Evolutionary conservation across 2,113 vertebrate species (phyloP).

Genomic region (Ochotona curzoniae): DNA sequence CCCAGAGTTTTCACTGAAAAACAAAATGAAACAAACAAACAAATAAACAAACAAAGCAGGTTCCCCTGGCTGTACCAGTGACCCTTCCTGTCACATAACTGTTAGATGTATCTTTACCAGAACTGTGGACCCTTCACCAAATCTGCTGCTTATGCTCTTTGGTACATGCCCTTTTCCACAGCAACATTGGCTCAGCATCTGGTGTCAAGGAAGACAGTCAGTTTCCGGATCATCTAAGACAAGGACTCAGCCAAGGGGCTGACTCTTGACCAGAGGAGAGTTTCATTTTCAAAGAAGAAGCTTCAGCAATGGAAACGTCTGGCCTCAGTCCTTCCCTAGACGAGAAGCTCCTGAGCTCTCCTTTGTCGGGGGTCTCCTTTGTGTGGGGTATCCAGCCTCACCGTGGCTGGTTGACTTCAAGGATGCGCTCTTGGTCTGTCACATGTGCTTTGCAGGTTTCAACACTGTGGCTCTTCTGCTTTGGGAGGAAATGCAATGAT

Average conservation of each 20-base stretch:
- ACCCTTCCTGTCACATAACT: no score
- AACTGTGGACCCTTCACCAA: background rate
- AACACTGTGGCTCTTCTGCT: background rate
- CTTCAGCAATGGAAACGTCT: background rate
- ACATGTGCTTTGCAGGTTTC: background rate
- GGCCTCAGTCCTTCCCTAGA: background rate
- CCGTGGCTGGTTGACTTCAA: background rate
- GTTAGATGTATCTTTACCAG: background rate
- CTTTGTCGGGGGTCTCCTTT: background rate
- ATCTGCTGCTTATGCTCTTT: background rate
- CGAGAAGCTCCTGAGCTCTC: background rate
- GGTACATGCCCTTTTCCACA: conserved; percentile 3
- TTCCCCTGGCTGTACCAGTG: background rate
- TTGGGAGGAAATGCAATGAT: background rate
- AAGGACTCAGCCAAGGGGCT: background rate
- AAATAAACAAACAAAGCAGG: no score
- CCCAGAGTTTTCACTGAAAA: background rate
- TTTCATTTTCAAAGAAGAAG: background rate
- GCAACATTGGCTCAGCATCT: background rate
- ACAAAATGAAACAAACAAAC: no score
- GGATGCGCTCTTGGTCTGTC: background rate
- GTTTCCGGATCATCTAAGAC: background rate
- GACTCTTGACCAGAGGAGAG: background rate
- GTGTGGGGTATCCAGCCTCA: no score
- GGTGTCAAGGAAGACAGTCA: background rate